Conservation (phyloP, 2,113 vertebrate species). For the Ameiurus melas region DNA sequence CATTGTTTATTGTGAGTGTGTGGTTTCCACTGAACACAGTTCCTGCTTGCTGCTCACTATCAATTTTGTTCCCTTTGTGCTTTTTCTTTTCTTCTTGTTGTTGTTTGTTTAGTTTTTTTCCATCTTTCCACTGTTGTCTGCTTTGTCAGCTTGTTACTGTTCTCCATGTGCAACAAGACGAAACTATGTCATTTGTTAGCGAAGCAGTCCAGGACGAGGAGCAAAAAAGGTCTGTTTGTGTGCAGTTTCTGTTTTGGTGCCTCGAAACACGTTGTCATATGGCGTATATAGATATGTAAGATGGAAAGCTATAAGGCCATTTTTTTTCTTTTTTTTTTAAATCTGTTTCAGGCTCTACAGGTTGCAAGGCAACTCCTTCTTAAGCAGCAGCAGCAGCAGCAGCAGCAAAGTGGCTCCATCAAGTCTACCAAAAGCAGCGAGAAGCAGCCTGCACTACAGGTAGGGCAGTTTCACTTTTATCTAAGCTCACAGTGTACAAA, state of each 20-base stretch:
- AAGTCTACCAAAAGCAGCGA: constrained; percentile 93
- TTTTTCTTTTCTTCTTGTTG: neutral
- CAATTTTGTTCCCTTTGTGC: constrained; percentile 19
- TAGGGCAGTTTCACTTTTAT: constrained; percentile 59
- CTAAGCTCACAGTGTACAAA: neutral
- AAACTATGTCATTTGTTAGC: constrained; percentile 58
- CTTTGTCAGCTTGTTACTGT: constrained; percentile 65
- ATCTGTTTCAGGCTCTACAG: constrained; percentile 84
- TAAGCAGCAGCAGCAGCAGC: constrained; percentile 87
- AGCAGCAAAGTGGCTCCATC: constrained; percentile 78
- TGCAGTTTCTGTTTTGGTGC: constrained; percentile 55
- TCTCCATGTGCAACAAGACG: constrained; percentile 47
- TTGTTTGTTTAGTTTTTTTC: neutral
- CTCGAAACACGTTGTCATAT: constrained; percentile 54
- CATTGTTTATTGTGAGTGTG: constrained; percentile 55
- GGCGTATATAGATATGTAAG: constrained; percentile 50
- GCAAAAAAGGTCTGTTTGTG: constrained; percentile 50
- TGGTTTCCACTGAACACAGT: constrained; percentile 60
- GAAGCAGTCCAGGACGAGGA: constrained; percentile 40
- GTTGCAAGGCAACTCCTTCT: constrained; percentile 93
- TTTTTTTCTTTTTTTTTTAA: constrained; percentile 55
- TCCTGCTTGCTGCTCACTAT: constrained; percentile 49
- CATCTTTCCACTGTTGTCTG: constrained; percentile 46
- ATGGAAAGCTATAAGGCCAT: constrained; percentile 52
- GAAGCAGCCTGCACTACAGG: constrained; percentile 89